Evolutionary conservation across 2,797 vertebrate species (phyloP), one percentile per base, ranked within the genome.

Genomic region (Adrianichthys oophorus): DNA sequence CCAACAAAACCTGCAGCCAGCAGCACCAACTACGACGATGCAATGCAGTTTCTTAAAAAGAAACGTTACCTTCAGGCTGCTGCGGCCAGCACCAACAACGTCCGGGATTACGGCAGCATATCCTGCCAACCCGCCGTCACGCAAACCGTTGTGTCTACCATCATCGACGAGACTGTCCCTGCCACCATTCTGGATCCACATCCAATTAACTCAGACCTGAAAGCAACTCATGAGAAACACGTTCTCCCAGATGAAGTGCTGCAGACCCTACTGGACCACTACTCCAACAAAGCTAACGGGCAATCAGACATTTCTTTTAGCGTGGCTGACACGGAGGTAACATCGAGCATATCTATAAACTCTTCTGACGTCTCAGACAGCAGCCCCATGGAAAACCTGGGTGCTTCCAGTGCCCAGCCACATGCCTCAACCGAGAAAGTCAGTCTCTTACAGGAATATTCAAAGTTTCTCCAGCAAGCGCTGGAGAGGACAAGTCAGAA

Each of bases 401-500:
- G 74, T 74, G 42, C 74, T 32, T 68, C 94, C 49, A 92, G 93
- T 49, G 91, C 92, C 62, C 95, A 95, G 78, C 86, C 93, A 52
- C 94, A 95, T 67, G 93, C 96, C 4, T 91, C 94, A 0, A 88
- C 93, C 1, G 98, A 99, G 90, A 99, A 99, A 91, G 95, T 96
- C 90, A 98, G 93, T 82, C 98, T 99, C 92, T 80, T 99, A 85
- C 98, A 99, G 66, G 98, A 99, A 68, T 99, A 99, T 84, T 99
- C 96, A 16, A 99, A 99, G 88, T 99, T 98, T 84, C 92, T 99
- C 67, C 98, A 99, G 72, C 98, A 99, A 91, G 98, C 98, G 15
- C 90, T 99, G 90, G 98, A 99, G 90, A 94, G 98, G 92, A 99
- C 97, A 90, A 99, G 98, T 92, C 97, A 99, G 93, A 99, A 99